Evolutionary conservation across 1,140 invertebrate species (phyloP), one percentile per base, ranked within the genome.

Genomic region (Diprion similis): DNA sequence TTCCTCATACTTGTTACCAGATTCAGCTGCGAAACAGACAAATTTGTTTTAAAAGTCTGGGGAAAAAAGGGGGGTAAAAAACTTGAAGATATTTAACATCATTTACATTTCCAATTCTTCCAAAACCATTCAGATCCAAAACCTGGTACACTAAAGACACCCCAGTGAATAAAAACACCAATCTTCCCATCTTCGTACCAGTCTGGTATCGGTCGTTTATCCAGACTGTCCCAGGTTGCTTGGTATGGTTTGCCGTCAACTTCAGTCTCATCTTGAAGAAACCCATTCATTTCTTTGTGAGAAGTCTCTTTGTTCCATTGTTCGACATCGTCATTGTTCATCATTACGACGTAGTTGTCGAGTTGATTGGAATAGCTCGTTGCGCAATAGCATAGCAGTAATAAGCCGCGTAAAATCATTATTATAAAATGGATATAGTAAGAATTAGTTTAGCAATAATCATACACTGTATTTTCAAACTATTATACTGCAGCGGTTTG

Each of bases 91-190:
- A 17, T 8, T 73, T 48, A 18, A 66, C 65, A 19, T 24, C 15
- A 81, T 79, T 79, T 89, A 93, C 92, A 89, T 89, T 90, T 90
- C 94, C 93, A 95, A 81, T 93, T 89, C 2, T 86, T 89, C 95
- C 95, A 97, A 86, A 97, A 97, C 96, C 96, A 97, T 89, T 97
- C 96, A 1, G 92, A 92, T 0, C 91, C 91, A 85, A 92, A 95
- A 77, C 94, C 93, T 0, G 96, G 97, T 0, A 98, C 97, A 0
- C 95, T 94, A 81, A 94, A 98, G 0, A 98, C 93, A 4, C 97
- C 97, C 95, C 96, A 98, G 80, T 98, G 97, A 64, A 98, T 89
- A 82, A 98, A 98, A 74, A 98, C 97, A 17, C 97, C 97, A 77
- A 98, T 90, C 89, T 98, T 98, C 0, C 92, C 93, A 70, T 95